These are phyloP conservation scores for Tyrannus savana DNA, from an alignment of 2,113 vertebrate species.

Conservation along the genomic window DNA sequence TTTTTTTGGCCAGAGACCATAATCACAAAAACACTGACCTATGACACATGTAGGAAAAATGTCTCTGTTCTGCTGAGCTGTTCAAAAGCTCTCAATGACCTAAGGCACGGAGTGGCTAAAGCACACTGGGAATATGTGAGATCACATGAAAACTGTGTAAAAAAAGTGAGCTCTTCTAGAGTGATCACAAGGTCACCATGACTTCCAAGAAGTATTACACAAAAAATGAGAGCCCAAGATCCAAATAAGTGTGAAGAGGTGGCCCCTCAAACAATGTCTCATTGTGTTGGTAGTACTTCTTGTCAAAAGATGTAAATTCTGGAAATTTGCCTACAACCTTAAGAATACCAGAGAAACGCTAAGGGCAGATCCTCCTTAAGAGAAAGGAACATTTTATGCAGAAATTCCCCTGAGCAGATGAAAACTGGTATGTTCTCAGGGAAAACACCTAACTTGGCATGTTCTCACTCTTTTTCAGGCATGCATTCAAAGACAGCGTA, in stretches of 20 bases:
- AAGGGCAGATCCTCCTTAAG: not conserved
- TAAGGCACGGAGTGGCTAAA: not conserved
- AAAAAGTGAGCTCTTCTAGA: not conserved
- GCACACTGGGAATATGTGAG: not conserved
- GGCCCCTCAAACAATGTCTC: not conserved
- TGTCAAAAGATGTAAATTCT: not conserved
- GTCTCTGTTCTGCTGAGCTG: not conserved
- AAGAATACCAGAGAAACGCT: rapidly evolving
- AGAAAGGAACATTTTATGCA: not conserved
- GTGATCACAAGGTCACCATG: not conserved
- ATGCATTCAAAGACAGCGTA: not conserved
- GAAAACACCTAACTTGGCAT: not conserved
- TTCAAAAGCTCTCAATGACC: not conserved
- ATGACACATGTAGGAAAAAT: not conserved
- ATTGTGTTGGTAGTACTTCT: not conserved
- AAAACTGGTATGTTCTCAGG: not conserved
- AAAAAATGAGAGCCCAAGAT: not conserved
- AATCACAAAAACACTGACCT: not conserved
- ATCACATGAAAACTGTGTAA: not conserved
- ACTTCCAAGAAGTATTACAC: not conserved
- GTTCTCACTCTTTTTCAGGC: not conserved
- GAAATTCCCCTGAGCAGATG: not conserved
- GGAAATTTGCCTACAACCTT: not conserved
- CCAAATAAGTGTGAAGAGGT: not conserved
- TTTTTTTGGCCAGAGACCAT: not conserved